Evolutionary conservation across 2,888 invertebrate species (phyloP).

Genomic region (Oeneis ivallda): DNA sequence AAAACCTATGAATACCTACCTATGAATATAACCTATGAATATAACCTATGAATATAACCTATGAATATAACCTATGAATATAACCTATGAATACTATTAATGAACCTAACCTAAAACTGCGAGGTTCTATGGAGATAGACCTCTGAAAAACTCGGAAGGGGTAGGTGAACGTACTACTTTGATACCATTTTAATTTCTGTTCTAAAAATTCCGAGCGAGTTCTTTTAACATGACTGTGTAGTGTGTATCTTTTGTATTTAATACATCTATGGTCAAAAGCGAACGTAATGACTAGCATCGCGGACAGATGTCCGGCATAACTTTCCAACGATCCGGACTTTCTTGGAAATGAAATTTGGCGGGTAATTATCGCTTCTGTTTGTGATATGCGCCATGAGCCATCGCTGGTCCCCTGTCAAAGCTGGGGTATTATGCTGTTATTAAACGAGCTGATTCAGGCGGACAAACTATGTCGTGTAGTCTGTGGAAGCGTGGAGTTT

Average conservation of each 20-base stretch:
- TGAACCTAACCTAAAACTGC: no score
- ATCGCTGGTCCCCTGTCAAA: slow-evolving; percentile 57
- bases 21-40: no score
- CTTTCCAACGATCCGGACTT: slow-evolving; percentile 53
- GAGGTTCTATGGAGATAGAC: no score
- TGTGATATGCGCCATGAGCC: slow-evolving; percentile 59
- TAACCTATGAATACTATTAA: no score
- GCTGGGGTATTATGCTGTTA: background rate
- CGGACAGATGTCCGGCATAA: slow-evolving; percentile 38
- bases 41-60: no score
- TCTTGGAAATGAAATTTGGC: slow-evolving; percentile 58
- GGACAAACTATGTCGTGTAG: background rate
- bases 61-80: no score
- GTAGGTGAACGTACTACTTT: no score
- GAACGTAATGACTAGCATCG: slow-evolving; percentile 30
- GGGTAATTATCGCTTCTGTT: slow-evolving; percentile 74
- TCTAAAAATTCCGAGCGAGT: no score
- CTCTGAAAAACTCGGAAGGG: no score
- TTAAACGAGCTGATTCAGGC: background rate
- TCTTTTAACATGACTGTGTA: background rate
- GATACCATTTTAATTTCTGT: no score
- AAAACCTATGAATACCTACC: no score
- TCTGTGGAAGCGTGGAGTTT: no score
- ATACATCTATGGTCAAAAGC: slow-evolving; percentile 10
- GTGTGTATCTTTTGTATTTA: background rate